Base-by-base conservation (phyloP, 2,888 invertebrate species). In the Caradrina clavipalpis region DNA sequence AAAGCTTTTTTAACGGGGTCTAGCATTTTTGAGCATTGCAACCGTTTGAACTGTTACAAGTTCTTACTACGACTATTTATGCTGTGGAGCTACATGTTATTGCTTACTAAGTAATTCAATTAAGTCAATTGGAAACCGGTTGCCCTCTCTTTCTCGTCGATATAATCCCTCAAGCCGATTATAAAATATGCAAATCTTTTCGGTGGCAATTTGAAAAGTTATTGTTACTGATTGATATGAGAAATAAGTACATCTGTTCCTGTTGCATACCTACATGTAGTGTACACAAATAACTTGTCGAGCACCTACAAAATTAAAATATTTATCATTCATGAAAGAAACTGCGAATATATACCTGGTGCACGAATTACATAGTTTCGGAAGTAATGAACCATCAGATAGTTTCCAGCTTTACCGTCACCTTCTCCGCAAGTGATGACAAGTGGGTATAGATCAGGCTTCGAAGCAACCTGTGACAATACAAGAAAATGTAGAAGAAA, bases 371-470 rank as follows among this genome's bases (percentile, higher is more conserved):
- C 97, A 89, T 97, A 98, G 92, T 98, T 98, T 80, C 98, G 96
- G 94, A 91, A 91, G 84, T 91, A 98, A 88, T 98, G 98, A 83
- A 98, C 98, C 97, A 98, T 98, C 61, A 98, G 96, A 88, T 97
- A 98, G 86, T 98, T 98, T 54, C 98, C 97, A 47, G 96, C 94
- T 88, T 97, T 97, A 74, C 97, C 97, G 59, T 97, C 97, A 15
- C 97, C 97, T 86, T 97, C 97, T 57, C 97, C 97, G 82, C 98
- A 98, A 60, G 98, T 98, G 86, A 98, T 98, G 60, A 98, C 98
- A 69, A 98, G 93, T 2, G 98, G 98, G 89, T 98, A 98, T 13
- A 98, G 94, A 89, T 98, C 98, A 13, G 98, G 98, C 86, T 98
- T 98, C 17, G 98, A 97, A 69, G 98, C 98, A 79, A 98, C 98